phyloP scores from a whole-genome alignment of 2,888 invertebrate species.

The Tricholauxania praeusta region DNA sequence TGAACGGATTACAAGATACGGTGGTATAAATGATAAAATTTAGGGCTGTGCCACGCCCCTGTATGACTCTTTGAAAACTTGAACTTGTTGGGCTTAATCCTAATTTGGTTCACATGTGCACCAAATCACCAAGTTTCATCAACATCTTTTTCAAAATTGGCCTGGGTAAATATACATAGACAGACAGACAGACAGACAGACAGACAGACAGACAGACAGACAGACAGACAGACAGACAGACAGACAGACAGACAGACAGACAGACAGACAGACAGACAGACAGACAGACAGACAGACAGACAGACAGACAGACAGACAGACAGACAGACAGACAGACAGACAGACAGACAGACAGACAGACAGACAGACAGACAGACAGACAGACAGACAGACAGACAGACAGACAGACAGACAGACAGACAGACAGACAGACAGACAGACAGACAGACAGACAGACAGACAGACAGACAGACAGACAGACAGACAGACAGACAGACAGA shows the following conservation, averaged over 20 bases:
- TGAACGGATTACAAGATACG: too few relatives aligned
- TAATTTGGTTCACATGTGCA: too few relatives aligned
- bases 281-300: conserved; percentile 20
- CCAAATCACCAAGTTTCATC: too few relatives aligned
- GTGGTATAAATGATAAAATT: too few relatives aligned
- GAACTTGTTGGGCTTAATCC: too few relatives aligned
- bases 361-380: conserved; percentile 20
- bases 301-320: conserved; percentile 20
- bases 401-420: conserved; percentile 20
- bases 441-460: conserved; percentile 20
- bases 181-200: conserved; percentile 20
- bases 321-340: conserved; percentile 20
- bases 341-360: conserved; percentile 20
- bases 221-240: conserved; percentile 20
- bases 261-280: conserved; percentile 20
- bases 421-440: conserved; percentile 20
- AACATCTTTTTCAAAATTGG: too few relatives aligned
- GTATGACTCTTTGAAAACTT: too few relatives aligned
- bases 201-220: conserved; percentile 20
- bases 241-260: conserved; percentile 20
- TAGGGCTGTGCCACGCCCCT: too few relatives aligned
- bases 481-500: conserved; percentile 20
- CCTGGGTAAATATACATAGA: too few relatives aligned
- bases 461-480: conserved; percentile 20
- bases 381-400: conserved; percentile 20